phyloP scores from a whole-genome alignment of 2,113 vertebrate species.

The Electrona antarctica region DNA sequence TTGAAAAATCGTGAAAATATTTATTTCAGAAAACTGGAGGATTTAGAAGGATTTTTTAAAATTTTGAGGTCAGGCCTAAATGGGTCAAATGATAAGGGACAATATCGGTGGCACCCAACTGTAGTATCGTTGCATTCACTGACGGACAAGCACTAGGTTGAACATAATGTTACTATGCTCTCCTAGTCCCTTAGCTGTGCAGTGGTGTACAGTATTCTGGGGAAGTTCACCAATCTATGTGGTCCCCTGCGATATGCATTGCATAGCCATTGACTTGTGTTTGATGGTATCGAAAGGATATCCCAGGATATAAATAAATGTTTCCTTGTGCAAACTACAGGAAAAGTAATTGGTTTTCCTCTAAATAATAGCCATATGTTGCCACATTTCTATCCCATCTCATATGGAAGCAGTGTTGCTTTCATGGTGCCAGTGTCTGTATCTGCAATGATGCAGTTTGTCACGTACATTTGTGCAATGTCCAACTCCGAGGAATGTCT shows the following conservation, averaged over 20 bases:
- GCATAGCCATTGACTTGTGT: conserved; percentile 32
- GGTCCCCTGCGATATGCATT: conserved; percentile 16
- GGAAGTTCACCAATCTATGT: conserved; percentile 18
- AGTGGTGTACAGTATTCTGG: background rate
- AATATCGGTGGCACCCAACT: too few species aligned
- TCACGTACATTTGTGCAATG: conserved; percentile 67
- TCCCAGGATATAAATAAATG: conserved; percentile 35
- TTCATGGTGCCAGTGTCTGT: conserved; percentile 51
- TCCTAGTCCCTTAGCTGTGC: background rate
- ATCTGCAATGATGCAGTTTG: conserved; percentile 53
- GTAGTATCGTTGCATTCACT: conserved; percentile 4
- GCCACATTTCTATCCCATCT: conserved; percentile 1
- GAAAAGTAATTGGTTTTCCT: conserved; percentile 47
- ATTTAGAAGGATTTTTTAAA: too few species aligned
- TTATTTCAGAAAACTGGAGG: too few species aligned
- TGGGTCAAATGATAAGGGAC: too few species aligned
- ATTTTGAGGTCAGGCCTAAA: too few species aligned
- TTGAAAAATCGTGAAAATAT: too few species aligned
- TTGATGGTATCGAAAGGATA: conserved; percentile 51
- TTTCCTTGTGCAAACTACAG: conserved; percentile 22
- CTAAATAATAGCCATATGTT: conserved; percentile 35
- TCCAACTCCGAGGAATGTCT: conserved; percentile 59
- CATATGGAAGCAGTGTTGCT: background rate
- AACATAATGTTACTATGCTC: background rate
- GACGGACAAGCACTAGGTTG: conserved; percentile 9